Evolutionary conservation across 1,140 invertebrate genomes (phyloP).

Genomic region (Drosophila sulfurigaster): DNA sequence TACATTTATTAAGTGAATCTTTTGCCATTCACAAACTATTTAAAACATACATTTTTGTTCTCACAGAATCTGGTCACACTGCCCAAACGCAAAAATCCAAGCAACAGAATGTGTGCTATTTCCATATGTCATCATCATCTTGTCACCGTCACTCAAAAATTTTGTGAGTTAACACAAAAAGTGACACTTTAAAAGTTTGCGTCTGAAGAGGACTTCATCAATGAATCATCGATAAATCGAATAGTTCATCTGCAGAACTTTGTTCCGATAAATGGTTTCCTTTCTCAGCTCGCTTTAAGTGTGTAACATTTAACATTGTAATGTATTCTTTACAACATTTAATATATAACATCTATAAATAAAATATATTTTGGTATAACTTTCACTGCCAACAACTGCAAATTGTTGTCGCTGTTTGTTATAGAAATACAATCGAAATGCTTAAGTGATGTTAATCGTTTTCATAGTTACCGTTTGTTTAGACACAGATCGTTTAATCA

Average conservation of each 20-base stretch:
- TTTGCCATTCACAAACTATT: too few species aligned
- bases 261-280: not conserved
- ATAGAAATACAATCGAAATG: not conserved
- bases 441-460: too few species aligned
- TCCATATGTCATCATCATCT: too few species aligned
- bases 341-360: not conserved
- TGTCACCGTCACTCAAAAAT: too few species aligned
- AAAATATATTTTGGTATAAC: conserved; percentile 3
- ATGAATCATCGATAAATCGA: conserved; percentile 1
- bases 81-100: too few species aligned
- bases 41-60: too few species aligned
- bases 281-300: conserved; percentile 13
- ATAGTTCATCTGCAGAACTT: conserved; percentile 3
- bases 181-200: too few species aligned
- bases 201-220: not conserved
- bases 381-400: conserved; percentile 11
- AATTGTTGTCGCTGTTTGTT: not conserved
- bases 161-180: too few species aligned
- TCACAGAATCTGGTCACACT: too few species aligned
- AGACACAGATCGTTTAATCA: not conserved
- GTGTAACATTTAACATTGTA: not conserved
- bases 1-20: too few species aligned
- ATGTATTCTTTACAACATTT: not conserved
- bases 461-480: not conserved
- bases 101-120: too few species aligned